A percentile compares a stretch with the other conserved stretches of the same genome.
phyloP scores from a whole-genome alignment of 1,140 invertebrate species.

The Drosophila nigromelanica region DNA sequence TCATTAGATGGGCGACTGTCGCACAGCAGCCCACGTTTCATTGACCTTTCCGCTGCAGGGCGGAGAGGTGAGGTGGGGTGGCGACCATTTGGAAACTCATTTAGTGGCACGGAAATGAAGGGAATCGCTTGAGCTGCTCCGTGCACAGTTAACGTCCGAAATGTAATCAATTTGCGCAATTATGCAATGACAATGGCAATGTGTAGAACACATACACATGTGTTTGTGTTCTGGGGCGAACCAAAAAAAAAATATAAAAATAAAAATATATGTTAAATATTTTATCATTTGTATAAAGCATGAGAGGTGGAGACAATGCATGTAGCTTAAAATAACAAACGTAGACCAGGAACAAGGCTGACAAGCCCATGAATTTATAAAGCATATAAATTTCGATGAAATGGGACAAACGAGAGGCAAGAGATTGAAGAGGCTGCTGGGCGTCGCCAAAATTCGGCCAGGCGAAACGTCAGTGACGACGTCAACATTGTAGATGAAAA shows the following conservation, averaged over 20 bases:
- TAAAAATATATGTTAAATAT: slow-evolving; percentile 25
- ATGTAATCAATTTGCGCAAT: slow-evolving; percentile 76
- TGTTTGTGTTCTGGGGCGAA: not conserved
- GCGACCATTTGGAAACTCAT: slow-evolving; percentile 60
- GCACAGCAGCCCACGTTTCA: slow-evolving; percentile 58
- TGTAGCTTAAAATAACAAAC: slow-evolving; percentile 44
- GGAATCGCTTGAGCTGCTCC: slow-evolving; percentile 52
- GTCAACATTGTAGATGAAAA: slow-evolving; percentile 41
- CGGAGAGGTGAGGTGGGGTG: not conserved
- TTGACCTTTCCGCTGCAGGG: slow-evolving; percentile 57
- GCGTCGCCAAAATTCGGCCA: slow-evolving; percentile 35
- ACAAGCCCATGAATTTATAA: slow-evolving; percentile 50
- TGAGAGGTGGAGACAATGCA: slow-evolving; percentile 25
- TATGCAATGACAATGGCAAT: slow-evolving; percentile 56
- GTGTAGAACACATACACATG: not conserved
- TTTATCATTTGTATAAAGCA: slow-evolving; percentile 43
- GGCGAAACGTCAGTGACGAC: slow-evolving; percentile 64
- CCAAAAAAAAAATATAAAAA: slow-evolving; percentile 1
- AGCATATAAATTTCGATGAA: slow-evolving; percentile 56
- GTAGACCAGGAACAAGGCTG: slow-evolving; percentile 57
- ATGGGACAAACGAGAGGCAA: slow-evolving; percentile 34
- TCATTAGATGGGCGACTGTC: slow-evolving; percentile 64
- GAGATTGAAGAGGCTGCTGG: slow-evolving; percentile 21
- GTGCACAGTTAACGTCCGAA: slow-evolving; percentile 32
- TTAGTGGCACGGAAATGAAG: slow-evolving; percentile 63